Conservation (phyloP, 2,113 vertebrate species). For the Leiothrix lutea region DNA sequence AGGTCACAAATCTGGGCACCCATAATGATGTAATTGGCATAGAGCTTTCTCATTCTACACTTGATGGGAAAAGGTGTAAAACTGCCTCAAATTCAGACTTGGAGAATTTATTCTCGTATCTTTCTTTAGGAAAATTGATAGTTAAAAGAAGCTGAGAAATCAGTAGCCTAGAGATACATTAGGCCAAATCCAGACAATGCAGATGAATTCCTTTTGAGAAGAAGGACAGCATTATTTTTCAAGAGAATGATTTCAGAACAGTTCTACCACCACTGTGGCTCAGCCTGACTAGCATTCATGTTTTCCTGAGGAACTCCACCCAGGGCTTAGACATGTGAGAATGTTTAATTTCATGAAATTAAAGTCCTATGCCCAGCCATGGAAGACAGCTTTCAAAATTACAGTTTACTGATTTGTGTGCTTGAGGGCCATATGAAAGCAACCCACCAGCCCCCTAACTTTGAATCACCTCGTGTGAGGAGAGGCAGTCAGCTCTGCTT, state of each 20-base stretch:
- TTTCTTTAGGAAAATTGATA: not conserved
- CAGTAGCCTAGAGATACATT: not conserved
- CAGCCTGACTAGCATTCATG: not conserved
- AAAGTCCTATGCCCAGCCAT: rapidly evolving
- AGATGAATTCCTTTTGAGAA: not conserved
- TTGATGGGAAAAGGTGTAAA: not conserved
- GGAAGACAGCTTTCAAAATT: not conserved
- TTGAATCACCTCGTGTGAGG: not conserved
- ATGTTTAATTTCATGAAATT: not conserved
- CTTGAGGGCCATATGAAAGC: not conserved
- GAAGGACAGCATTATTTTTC: not conserved
- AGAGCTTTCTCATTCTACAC: not conserved
- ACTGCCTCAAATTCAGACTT: not conserved
- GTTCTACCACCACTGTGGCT: not conserved
- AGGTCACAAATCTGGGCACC: not conserved
- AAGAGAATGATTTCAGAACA: not conserved
- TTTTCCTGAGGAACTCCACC: not conserved
- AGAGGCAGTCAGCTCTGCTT: not conserved
- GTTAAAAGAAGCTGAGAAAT: not conserved
- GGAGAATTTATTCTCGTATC: not conserved
- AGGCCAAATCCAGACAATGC: not conserved
- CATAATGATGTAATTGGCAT: rapidly evolving
- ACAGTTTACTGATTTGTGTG: not conserved
- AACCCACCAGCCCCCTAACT: not conserved
- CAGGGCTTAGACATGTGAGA: not conserved